These are phyloP conservation scores for Octopus bimaculoides DNA, from an alignment of 1,140 invertebrate species.

Conservation along the genomic window DNA sequence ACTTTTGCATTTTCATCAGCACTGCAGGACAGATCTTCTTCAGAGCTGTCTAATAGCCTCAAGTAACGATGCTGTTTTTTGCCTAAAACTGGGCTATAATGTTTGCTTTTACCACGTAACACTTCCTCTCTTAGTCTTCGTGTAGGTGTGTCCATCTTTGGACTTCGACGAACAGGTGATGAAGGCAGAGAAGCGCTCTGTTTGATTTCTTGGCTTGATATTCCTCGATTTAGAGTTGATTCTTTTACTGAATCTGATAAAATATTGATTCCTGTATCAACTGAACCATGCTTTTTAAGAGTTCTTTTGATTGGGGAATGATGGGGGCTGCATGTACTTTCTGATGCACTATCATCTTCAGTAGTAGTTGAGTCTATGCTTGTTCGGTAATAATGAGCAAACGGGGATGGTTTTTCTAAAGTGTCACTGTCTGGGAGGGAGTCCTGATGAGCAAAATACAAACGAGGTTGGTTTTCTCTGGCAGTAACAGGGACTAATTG, in stretches of 20 bases:
- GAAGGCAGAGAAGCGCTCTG: conserved; percentile 49
- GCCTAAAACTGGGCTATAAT: conserved; percentile 46
- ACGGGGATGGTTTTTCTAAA: conserved; percentile 5
- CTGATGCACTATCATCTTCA: conserved; percentile 17
- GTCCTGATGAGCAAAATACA: conserved; percentile 39
- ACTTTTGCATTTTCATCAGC: conserved; percentile 61
- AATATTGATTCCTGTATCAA: conserved; percentile 21
- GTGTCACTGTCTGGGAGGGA: conserved; percentile 12
- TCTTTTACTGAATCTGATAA: conserved; percentile 1
- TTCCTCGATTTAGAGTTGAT: not conserved
- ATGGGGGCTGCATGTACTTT: conserved; percentile 6
- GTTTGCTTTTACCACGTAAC: conserved; percentile 39
- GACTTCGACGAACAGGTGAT: conserved; percentile 38
- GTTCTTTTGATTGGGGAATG: not conserved
- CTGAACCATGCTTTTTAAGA: conserved; percentile 17
- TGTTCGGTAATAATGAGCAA: conserved; percentile 8
- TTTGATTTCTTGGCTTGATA: conserved; percentile 33
- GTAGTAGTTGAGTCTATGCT: conserved; percentile 21
- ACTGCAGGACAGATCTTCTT: conserved; percentile 73
- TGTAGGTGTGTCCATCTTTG: conserved; percentile 36
- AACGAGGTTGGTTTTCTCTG: conserved; percentile 34
- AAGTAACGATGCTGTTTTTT: conserved; percentile 35
- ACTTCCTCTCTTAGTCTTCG: conserved; percentile 38
- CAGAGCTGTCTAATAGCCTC: conserved; percentile 76
- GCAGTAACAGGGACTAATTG: conserved; percentile 31